phyloP scores from a whole-genome alignment of 2,797 vertebrate genomes.

The Gymnopithys bicolor region DNA sequence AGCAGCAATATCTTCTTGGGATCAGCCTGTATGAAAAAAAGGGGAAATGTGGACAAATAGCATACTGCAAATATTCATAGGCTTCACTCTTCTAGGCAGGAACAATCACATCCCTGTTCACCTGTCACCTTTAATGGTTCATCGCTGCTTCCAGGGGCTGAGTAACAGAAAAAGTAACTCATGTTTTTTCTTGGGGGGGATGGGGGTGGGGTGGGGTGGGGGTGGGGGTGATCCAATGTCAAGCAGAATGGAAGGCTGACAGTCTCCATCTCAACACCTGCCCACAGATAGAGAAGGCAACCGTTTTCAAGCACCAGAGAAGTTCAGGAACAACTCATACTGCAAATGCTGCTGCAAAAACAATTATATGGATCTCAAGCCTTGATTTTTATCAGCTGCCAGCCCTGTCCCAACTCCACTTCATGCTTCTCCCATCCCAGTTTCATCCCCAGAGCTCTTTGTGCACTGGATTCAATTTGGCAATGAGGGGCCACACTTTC shows the following conservation, averaged over 20 bases:
- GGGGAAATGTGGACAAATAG: not conserved
- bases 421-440: not conserved
- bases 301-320: not conserved
- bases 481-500: not conserved
- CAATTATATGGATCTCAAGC: accelerated
- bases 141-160: not conserved
- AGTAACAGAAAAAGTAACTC: not conserved
- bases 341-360: not conserved
- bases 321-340: not conserved
- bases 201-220: too few species aligned
- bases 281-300: not conserved
- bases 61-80: not conserved
- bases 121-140: not conserved
- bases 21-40: not conserved
- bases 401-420: not conserved
- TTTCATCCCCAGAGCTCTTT: not conserved
- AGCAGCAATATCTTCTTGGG: not conserved
- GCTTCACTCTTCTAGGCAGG: not conserved
- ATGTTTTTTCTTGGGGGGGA: not conserved
- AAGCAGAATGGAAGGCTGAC: not conserved
- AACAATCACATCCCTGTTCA: not conserved
- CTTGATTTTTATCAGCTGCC: not conserved
- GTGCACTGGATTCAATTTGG: not conserved
- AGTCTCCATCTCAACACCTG: not conserved
- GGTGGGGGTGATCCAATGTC: not conserved